Percentiles rank a stretch among this genome's conserved stretches.
phyloP scores from a whole-genome alignment of 1,140 invertebrate species.

The Drosophila sechellia region DNA sequence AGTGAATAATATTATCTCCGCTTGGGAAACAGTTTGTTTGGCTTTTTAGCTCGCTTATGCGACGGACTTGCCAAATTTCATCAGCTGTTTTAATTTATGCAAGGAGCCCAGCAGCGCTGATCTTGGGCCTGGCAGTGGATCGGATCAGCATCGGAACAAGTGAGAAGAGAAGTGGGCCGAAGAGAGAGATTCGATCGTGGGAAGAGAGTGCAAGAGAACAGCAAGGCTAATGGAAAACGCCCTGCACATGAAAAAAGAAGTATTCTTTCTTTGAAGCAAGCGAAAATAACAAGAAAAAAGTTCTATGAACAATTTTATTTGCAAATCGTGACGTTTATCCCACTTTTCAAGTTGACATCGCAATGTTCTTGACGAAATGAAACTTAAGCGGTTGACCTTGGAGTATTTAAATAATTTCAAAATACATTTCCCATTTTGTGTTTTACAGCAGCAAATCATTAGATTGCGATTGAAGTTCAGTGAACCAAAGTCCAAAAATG shows the following conservation, averaged over 20 bases:
- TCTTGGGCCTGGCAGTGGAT: conserved; percentile 42
- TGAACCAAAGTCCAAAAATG: background rate
- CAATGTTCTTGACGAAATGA: background rate
- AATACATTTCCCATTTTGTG: background rate
- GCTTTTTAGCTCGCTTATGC: conserved; percentile 66
- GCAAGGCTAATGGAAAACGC: conserved; percentile 51
- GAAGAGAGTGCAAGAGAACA: conserved; percentile 24
- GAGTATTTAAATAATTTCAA: background rate
- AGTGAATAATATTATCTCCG: conserved; percentile 65
- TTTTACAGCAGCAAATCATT: background rate
- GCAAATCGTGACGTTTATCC: no score
- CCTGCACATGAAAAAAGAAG: conserved; percentile 11
- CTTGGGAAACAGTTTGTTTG: conserved; percentile 38
- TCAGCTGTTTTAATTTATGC: conserved; percentile 83
- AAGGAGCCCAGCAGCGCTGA: conserved; percentile 45
- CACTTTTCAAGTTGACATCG: no score
- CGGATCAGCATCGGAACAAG: conserved; percentile 38
- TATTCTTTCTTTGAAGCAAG: background rate
- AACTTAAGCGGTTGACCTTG: background rate
- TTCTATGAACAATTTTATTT: no score
- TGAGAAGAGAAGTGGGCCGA: conserved; percentile 1
- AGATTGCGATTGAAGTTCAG: background rate
- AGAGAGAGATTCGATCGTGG: conserved; percentile 26
- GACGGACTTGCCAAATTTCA: conserved; percentile 69
- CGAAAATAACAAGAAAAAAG: no score